Conservation (phyloP, 1,140 invertebrate genomes). For the Danaus plexippus region DNA sequence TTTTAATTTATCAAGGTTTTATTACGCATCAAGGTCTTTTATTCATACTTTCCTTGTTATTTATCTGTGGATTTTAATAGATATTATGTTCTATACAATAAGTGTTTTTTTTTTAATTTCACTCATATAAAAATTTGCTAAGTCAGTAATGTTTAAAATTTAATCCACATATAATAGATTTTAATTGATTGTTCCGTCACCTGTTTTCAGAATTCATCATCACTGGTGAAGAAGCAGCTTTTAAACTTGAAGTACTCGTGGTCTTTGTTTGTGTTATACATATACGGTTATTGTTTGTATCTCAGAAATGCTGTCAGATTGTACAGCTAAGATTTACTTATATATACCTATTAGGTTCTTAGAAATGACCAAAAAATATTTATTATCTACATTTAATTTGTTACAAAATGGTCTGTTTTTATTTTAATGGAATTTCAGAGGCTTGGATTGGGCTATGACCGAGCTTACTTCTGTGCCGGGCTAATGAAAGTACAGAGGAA, state of each 20-base stretch:
- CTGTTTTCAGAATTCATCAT: conserved; percentile 45
- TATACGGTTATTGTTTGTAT: conserved; percentile 36
- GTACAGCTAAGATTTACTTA: conserved; percentile 14
- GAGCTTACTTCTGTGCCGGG: too few relatives aligned
- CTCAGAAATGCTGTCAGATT: conserved; percentile 9
- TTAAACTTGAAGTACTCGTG: conserved; percentile 46
- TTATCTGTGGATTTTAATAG: not conserved
- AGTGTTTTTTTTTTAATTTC: conserved; percentile 4
- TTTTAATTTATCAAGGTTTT: too few relatives aligned
- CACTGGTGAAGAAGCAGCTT: conserved; percentile 28
- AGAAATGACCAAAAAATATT: conserved; percentile 26
- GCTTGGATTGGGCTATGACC: too few relatives aligned
- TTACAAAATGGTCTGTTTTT: too few relatives aligned
- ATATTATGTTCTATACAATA: not conserved
- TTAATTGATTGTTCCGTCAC: conserved; percentile 10
- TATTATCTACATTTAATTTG: conserved; percentile 9
- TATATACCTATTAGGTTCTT: not conserved
- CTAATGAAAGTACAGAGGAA: too few relatives aligned
- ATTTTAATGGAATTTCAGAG: too few relatives aligned
- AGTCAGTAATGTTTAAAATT: too few relatives aligned
- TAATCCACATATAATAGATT: too few relatives aligned
- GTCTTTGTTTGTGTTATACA: conserved; percentile 48
- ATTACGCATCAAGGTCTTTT: too few relatives aligned
- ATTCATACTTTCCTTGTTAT: too few relatives aligned
- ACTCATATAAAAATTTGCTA: too few relatives aligned